A percentile compares a stretch with the other conserved stretches of the same genome.
Evolutionary conservation across 2,113 vertebrate species (phyloP).

Genomic region (Tylochromis polylepis): DNA sequence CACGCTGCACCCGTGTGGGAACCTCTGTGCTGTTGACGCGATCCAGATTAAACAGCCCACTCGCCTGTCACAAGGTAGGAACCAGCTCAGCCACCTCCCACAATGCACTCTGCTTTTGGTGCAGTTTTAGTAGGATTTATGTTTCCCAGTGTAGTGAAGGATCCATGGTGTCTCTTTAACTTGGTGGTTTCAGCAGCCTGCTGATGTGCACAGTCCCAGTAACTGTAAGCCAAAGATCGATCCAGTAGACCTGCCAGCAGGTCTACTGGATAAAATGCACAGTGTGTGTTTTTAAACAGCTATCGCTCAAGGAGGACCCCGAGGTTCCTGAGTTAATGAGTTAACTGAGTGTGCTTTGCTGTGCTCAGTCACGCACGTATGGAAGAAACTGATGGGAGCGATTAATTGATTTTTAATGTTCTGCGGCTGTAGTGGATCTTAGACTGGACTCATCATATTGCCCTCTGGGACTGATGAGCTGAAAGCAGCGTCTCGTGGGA

Average conservation of each 20-base stretch:
- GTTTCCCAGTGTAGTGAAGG: background rate
- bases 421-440: background rate
- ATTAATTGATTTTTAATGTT: background rate
- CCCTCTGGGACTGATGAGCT: background rate
- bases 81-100: background rate
- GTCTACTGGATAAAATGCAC: background rate
- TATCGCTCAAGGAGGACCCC: background rate
- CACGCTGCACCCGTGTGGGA: conserved; percentile 87
- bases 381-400: background rate
- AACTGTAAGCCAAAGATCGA: background rate
- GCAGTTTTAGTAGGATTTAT: background rate
- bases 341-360: background rate
- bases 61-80: conserved; percentile 88
- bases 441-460: accelerated
- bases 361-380: background rate
- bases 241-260: background rate
- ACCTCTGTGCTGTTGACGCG: conserved; percentile 83
- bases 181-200: background rate
- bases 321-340: conserved; percentile 19
- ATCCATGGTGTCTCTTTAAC: background rate
- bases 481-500: background rate
- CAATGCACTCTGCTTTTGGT: background rate
- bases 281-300: conserved; percentile 8
- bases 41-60: conserved; percentile 74
- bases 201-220: background rate